These are phyloP conservation scores for Hirtodrosophila duncani DNA, from an alignment of 2,888 invertebrate species.

Conservation along the genomic window DNA sequence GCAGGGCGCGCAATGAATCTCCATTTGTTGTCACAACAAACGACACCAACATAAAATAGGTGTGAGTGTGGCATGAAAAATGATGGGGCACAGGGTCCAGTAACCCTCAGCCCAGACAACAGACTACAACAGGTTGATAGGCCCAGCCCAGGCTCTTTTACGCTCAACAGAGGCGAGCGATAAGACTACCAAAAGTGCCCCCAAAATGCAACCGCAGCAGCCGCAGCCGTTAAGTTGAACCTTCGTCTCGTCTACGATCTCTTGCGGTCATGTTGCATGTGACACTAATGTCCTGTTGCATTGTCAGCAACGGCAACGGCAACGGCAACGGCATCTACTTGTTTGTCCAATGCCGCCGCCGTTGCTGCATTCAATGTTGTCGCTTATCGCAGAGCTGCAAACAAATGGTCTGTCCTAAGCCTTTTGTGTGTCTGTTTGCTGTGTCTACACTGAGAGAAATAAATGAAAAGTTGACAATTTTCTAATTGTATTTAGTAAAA, in stretches of 20 bases:
- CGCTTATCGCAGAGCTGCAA: constrained; percentile 43
- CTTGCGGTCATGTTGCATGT: constrained; percentile 59
- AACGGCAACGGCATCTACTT: constrained; percentile 32
- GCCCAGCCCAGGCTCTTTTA: constrained; percentile 1
- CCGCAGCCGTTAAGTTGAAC: constrained; percentile 12
- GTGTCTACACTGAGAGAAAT: no score
- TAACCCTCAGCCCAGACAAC: constrained; percentile 32
- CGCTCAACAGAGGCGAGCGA: constrained; percentile 9
- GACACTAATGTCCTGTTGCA: constrained; percentile 72
- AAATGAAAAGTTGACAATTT: no score
- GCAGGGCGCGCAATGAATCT: constrained; percentile 7
- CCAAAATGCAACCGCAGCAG: constrained; percentile 49
- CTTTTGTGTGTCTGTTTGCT: no score
- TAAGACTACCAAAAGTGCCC: constrained; percentile 50
- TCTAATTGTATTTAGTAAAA: no score
- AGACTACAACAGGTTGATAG: constrained; percentile 34
- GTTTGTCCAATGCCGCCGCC: constrained; percentile 37
- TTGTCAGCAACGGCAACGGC: constrained; percentile 31
- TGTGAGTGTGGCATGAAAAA: constrained; percentile 42
- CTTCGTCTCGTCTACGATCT: neutral
- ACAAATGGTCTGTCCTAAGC: constrained; percentile 7
- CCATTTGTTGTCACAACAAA: constrained; percentile 56
- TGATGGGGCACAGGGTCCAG: no score
- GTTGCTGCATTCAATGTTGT: constrained; percentile 12
- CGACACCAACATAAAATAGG: constrained; percentile 9